Base-by-base conservation (phyloP, 2,797 vertebrate genomes). In the Lophius americanus region DNA sequence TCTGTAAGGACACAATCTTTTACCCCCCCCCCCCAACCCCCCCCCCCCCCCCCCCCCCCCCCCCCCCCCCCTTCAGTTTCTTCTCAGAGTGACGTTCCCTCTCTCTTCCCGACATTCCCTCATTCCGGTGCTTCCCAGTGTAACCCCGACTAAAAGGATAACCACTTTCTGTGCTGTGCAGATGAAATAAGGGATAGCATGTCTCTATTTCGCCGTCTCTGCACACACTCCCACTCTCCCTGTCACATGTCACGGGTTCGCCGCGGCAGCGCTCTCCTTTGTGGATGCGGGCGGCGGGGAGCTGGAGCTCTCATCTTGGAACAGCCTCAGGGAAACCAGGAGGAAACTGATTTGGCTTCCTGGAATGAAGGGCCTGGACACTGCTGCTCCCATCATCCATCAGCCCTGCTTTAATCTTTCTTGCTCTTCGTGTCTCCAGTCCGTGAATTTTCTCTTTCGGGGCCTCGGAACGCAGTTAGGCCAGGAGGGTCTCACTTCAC, bases 291-390 rank as follows among this genome's bases (percentile, higher is more conserved):
- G 53, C 70, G 10, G 50, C 51, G 4, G 69, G 72, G 69, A 59
- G 65, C 59, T 11, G 39, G 73, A 55, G 75, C 78, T 73, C 75
- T 84, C 81, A 68, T 83, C 82, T 23, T 79, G 83, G 75, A 87
- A 85, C 76, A 41, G 85, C 90, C 88, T 71, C 52, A 9, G 84
- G 85, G 80, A 64, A 74, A 78, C 63, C 42, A 64, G 57, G 64
- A 61, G 69, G 74, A 79, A 84, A 78, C 81, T 49, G 73, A 85
- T 88, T 88, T 88, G 55, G 67, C 73, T 80, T 83, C 72, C 73
- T 85, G 78, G 70, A 71, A 81, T 79, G 82, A 88, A 76, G 72
- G 88, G 63, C 70, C 75, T 64, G 68, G 80, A 85, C 86, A 76
- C 59, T 12, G 73, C 72, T 65, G 69, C 74, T 69, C 73, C 70